Evolutionary conservation across 2,888 invertebrate genomes (phyloP).

Genomic region (Phyto melanocephala): DNA sequence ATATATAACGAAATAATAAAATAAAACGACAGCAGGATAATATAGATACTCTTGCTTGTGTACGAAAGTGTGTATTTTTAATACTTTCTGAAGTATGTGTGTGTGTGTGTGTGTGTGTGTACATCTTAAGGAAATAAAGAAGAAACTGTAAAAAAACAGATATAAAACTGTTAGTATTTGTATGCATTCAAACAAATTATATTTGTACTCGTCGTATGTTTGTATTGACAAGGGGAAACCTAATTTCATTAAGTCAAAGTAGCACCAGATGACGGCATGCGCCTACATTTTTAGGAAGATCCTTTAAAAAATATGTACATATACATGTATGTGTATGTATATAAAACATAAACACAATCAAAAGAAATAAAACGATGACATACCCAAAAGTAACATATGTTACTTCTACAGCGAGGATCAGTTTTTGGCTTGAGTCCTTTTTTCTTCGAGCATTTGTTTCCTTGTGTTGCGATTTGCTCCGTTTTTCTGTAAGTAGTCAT

Average conservation of each 20-base stretch:
- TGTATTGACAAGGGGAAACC: slow-evolving; percentile 61
- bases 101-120: not conserved
- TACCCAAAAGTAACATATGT: slow-evolving; percentile 72
- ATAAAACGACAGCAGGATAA: slow-evolving; percentile 59
- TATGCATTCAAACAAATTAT: slow-evolving; percentile 4
- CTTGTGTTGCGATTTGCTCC: slow-evolving; percentile 11
- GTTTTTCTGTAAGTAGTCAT: not conserved
- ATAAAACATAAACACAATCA: slow-evolving; percentile 44
- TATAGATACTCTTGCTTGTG: slow-evolving; percentile 12
- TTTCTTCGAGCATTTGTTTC: not conserved
- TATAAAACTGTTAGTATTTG: slow-evolving; percentile 28
- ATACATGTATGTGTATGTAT: slow-evolving; percentile 63
- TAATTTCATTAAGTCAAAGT: slow-evolving; percentile 75
- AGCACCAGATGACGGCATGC: slow-evolving; percentile 78
- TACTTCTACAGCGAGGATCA: slow-evolving; percentile 40
- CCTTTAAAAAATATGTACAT: slow-evolving; percentile 18
- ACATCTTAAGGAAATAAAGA: slow-evolving; percentile 55
- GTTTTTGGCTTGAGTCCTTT: slow-evolving; percentile 68
- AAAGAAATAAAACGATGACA: slow-evolving; percentile 56
- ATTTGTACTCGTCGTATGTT: not conserved
- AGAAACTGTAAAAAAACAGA: slow-evolving; percentile 35
- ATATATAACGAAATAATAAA: not conserved
- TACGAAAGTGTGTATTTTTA: not conserved
- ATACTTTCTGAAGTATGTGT: too few relatives aligned
- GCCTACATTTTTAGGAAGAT: slow-evolving; percentile 68